phyloP scores from a whole-genome alignment of 1,140 invertebrate species.

The Drusus annulatus region DNA sequence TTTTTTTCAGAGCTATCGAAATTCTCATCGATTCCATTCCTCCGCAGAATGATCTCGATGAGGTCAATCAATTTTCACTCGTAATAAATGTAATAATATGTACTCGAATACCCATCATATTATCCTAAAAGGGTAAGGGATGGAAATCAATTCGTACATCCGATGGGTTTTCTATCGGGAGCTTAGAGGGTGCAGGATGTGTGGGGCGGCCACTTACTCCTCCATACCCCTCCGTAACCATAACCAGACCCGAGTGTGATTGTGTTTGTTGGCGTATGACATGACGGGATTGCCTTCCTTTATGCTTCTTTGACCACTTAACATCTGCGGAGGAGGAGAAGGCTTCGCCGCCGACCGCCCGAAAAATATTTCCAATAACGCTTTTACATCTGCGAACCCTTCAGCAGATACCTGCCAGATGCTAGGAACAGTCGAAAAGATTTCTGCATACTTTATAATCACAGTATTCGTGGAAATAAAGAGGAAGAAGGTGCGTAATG shows the following conservation, averaged over 20 bases:
- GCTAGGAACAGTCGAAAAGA: no score
- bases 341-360: constrained; percentile 10
- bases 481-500: no score
- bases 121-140: constrained; percentile 50
- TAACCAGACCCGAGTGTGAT: constrained; percentile 9
- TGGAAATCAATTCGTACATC: constrained; percentile 2
- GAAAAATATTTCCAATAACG: constrained; percentile 56
- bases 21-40: no score
- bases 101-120: constrained; percentile 55
- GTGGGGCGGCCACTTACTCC: constrained; percentile 24
- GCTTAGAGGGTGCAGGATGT: background rate
- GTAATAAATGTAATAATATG: constrained; percentile 43
- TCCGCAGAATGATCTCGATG: no score
- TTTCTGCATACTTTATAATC: no score
- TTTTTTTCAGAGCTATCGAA: no score
- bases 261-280: constrained; percentile 46
- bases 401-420: background rate
- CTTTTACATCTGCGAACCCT: constrained; percentile 15
- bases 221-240: background rate
- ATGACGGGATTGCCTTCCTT: constrained; percentile 57
- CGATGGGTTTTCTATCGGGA: constrained; percentile 22
- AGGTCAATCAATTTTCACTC: background rate
- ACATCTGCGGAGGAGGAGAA: constrained; percentile 37
- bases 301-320: constrained; percentile 57
- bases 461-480: no score